phyloP scores from a whole-genome alignment of 2,797 vertebrate genomes.

The Cossypha caffra region DNA sequence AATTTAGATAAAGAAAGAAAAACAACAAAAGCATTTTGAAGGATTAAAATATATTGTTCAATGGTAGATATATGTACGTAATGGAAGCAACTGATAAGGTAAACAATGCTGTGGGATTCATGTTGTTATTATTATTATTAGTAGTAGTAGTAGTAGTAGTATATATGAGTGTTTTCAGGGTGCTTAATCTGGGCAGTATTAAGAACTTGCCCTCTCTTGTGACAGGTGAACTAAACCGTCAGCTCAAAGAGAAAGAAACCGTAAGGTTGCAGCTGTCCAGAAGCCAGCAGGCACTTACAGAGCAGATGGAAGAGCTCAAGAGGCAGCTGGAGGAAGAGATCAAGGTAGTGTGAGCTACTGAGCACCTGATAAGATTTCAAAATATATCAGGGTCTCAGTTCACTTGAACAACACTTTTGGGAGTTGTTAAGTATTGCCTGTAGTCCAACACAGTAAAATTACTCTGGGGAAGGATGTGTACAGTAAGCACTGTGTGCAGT shows the following conservation, averaged over 20 bases:
- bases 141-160: too few species aligned
- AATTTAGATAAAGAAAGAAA: neutral
- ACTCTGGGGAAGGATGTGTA: neutral
- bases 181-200: neutral
- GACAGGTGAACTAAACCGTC: slow-evolving; percentile 74
- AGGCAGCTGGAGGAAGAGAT: slow-evolving; percentile 78
- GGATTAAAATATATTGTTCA: neutral
- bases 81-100: neutral
- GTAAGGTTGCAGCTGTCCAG: slow-evolving; percentile 75
- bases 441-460: neutral
- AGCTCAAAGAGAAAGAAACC: slow-evolving; percentile 79
- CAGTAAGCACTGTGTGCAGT: neutral
- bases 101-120: neutral
- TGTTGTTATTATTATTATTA: neutral
- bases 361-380: neutral
- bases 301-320: slow-evolving; percentile 82
- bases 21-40: neutral
- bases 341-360: slow-evolving; percentile 50
- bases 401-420: neutral
- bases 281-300: slow-evolving; percentile 74
- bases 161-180: neutral
- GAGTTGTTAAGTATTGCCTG: neutral
- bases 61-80: neutral
- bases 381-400: neutral
- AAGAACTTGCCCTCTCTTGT: neutral